These are phyloP conservation scores for Branchipolynoe longqiensis DNA, from an alignment of 2,888 invertebrate species.

Conservation along the genomic window DNA sequence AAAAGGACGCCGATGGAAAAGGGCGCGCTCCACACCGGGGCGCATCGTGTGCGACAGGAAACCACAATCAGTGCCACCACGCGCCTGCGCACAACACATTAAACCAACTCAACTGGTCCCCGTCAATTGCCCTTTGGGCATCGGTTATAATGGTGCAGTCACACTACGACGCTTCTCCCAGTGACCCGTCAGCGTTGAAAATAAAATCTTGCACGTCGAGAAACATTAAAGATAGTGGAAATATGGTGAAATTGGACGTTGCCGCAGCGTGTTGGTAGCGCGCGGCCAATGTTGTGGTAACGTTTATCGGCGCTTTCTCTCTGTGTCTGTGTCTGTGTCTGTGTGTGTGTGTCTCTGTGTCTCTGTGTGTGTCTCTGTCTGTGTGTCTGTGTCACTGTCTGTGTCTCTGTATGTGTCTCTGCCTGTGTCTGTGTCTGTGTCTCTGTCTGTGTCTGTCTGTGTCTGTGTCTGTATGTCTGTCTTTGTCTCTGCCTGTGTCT, in stretches of 20 bases:
- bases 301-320: too few relatives aligned
- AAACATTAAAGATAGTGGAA: too few relatives aligned
- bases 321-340: too few relatives aligned
- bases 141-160: too few relatives aligned
- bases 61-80: background rate
- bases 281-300: too few relatives aligned
- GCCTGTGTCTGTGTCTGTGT: background rate
- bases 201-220: background rate
- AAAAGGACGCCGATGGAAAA: background rate
- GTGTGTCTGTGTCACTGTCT: background rate
- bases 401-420: background rate
- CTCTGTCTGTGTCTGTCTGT: background rate
- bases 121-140: background rate
- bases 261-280: too few relatives aligned
- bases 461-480: background rate
- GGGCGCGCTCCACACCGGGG: constrained; percentile 1
- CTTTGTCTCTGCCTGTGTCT: background rate
- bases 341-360: background rate
- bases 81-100: background rate
- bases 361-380: background rate
- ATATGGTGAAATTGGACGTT: too few relatives aligned
- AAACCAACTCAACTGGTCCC: background rate
- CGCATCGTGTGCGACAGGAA: constrained; percentile 21
- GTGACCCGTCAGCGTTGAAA: background rate
- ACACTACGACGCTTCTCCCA: background rate